Base-by-base conservation (phyloP, 2,113 vertebrate genomes). In the Pungitius pungitius region DNA sequence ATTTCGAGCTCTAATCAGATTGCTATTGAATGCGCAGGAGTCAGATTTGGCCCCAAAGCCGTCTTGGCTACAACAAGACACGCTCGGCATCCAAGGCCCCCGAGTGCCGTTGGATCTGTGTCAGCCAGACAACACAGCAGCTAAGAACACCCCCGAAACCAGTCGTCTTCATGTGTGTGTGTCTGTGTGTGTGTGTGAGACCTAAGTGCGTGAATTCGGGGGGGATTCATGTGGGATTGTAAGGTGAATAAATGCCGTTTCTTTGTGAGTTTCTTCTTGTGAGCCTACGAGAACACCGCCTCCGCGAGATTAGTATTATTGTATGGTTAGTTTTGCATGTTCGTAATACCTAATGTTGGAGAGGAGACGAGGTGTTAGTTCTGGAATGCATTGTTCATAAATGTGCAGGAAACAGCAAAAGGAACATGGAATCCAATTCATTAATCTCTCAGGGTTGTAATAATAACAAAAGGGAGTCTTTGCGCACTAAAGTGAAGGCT, bases 1-100 rank as follows among this genome's bases (percentile, higher is more conserved):
- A 92, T 92, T 93, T 90, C 62, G 78, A 81, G 83, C 74, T 85
- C 70, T 90, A 88, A 93, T 92, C 86, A 90, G 83, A 91, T 93
- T 87, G 79, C 68, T 88, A 90, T 91, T 91, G 87, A 92, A 87
- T 88, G 84, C 81, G 86, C 63, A 80, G 66, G 79, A 91, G 87
- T 87, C 83, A 85, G 73, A 80, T 69, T 76, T 79, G 84, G 74
- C 84, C 87, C 82, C 73, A 2, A 37, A 79, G 84, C 82, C 13
- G 22, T 73, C 78, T 74, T 73, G 64, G 79, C 80, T 51, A 24
- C 33, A 24, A 69, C 61, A 65, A 82, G 82, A 82, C 74, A 42
- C 59, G 80, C 61, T 86, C 81, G 30, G 71, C 66, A 61, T 75
- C 75, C 67, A 73, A 51, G 74, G n/a, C n/a, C 69, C 45, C 62